phyloP scores from a whole-genome alignment of 2,113 vertebrate genomes.

The Perccottus glenii region DNA sequence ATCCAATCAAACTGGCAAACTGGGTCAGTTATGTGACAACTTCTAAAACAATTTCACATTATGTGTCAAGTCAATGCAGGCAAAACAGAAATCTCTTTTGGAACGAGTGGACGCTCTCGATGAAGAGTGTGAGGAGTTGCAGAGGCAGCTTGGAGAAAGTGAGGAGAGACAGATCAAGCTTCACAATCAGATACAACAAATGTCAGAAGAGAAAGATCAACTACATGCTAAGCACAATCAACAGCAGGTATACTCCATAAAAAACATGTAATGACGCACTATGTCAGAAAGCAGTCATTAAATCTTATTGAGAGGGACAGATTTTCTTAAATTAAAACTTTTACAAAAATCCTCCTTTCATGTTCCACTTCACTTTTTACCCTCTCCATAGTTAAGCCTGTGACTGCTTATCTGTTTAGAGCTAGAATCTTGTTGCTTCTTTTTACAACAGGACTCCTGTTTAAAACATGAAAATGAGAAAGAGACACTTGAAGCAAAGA shows the following conservation, averaged over 20 bases:
- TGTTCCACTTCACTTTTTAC: too few relatives aligned
- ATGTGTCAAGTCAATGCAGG: slow-evolving; percentile 83
- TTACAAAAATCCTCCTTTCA: too few relatives aligned
- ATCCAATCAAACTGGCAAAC: too few relatives aligned
- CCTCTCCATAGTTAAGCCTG: too few relatives aligned
- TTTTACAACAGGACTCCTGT: slow-evolving; percentile 75
- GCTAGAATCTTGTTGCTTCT: not conserved
- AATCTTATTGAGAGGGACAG: too few relatives aligned
- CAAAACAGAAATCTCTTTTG: slow-evolving; percentile 84
- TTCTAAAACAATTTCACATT: slow-evolving; percentile 2
- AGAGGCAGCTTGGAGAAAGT: slow-evolving; percentile 71
- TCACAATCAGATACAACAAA: slow-evolving; percentile 68
- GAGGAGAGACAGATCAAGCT: slow-evolving; percentile 78
- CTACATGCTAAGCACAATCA: slow-evolving; percentile 69
- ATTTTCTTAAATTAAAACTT: too few relatives aligned
- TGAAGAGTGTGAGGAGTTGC: slow-evolving; percentile 84
- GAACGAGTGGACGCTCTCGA: slow-evolving; percentile 85
- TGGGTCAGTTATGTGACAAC: not conserved
- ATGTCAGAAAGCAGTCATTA: too few relatives aligned
- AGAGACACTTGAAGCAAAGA: slow-evolving; percentile 68
- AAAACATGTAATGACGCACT: not conserved
- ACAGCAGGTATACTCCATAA: slow-evolving; percentile 79
- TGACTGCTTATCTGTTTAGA: too few relatives aligned
- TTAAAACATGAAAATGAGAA: slow-evolving; percentile 79
- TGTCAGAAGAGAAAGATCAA: slow-evolving; percentile 68